These are phyloP conservation scores for Drosophila lowei DNA, from an alignment of 1,140 invertebrate genomes.

Conservation along the genomic window DNA sequence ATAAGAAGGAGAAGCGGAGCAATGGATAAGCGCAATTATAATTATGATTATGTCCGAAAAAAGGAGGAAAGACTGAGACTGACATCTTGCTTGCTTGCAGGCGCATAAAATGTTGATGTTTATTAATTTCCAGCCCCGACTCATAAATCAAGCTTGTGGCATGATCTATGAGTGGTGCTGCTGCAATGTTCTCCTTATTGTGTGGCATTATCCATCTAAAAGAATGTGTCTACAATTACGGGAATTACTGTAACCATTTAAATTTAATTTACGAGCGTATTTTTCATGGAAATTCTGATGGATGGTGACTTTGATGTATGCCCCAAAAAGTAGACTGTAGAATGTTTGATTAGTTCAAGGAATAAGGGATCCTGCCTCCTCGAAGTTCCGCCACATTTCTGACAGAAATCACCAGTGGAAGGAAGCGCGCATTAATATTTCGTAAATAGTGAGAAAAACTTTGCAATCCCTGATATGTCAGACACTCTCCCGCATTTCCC, in stretches of 20 bases:
- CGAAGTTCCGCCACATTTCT: background rate
- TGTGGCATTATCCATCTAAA: conserved; percentile 27
- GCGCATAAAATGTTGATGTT: conserved; percentile 59
- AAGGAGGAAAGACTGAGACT: background rate
- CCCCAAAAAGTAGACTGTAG: conserved; percentile 7
- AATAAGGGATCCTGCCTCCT: no score
- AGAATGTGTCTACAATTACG: conserved; percentile 35
- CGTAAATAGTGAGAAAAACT: conserved; percentile 26
- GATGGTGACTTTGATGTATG: conserved; percentile 14
- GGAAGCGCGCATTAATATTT: conserved; percentile 6
- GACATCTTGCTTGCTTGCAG: conserved; percentile 16
- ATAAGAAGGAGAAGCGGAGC: background rate
- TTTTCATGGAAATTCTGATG: conserved; percentile 7
- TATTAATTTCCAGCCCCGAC: conserved; percentile 63
- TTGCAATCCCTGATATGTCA: conserved; percentile 12
- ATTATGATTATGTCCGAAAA: conserved; percentile 19
- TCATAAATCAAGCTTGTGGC: conserved; percentile 59
- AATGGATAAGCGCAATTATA: conserved; percentile 22
- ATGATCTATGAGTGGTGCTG: conserved; percentile 54
- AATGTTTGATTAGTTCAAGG: background rate
- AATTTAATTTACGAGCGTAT: conserved; percentile 18
- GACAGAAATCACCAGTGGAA: conserved; percentile 14
- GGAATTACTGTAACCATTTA: conserved; percentile 31
- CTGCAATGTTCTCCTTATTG: background rate
- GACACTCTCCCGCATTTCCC: conserved; percentile 36